phyloP scores from a whole-genome alignment of 2,888 invertebrate genomes.

The Brachynemurus nebulosus region DNA sequence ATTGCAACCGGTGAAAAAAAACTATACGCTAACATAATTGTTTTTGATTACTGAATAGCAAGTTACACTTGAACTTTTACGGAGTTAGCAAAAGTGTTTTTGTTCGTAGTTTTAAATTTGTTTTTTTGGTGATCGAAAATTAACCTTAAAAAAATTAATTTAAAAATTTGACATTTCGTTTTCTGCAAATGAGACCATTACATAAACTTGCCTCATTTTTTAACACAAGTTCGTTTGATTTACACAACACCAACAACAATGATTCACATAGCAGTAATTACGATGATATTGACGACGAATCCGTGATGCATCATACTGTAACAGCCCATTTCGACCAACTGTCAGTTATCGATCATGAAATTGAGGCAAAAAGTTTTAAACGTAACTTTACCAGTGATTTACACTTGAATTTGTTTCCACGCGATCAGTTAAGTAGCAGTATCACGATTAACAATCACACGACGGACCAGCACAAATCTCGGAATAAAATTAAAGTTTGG shows the following conservation, averaged over 20 bases:
- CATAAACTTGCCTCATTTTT: slow-evolving; percentile 47
- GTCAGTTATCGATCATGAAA: too few species aligned
- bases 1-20: too few species aligned
- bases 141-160: neutral
- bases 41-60: too few species aligned
- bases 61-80: too few species aligned
- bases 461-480: slow-evolving; percentile 31
- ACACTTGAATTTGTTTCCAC: slow-evolving; percentile 24
- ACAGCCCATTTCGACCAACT: neutral
- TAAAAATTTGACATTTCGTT: neutral
- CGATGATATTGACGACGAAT: neutral
- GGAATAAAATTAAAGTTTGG: slow-evolving; percentile 37
- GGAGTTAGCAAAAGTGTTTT: neutral
- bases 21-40: too few species aligned
- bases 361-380: slow-evolving; percentile 34
- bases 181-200: slow-evolving; percentile 40
- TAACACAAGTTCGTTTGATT: slow-evolving; percentile 35
- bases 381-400: slow-evolving; percentile 42
- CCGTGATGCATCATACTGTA: neutral
- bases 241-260: slow-evolving; percentile 30
- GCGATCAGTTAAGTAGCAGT: too few species aligned
- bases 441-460: too few species aligned
- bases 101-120: neutral
- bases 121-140: slow-evolving; percentile 2
- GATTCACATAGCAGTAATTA: neutral